Evolutionary conservation across 2,113 vertebrate genomes (phyloP).

Genomic region (Marcusenius ussheri): DNA sequence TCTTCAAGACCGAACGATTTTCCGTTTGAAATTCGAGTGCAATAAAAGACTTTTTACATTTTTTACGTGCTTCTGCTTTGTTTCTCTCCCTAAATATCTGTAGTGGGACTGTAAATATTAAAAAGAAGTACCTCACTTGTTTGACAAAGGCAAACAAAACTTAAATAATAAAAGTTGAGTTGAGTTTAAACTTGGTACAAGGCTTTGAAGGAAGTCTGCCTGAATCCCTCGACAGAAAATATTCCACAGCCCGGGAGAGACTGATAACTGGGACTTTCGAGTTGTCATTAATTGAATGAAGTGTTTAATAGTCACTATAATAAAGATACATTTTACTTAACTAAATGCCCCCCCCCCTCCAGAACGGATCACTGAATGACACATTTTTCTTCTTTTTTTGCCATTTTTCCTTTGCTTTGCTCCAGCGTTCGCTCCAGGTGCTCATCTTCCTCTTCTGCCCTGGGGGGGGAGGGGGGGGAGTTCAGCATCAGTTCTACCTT

Average conservation of each 20-base stretch:
- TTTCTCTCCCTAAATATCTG: neutral
- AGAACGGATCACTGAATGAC: constrained; percentile 73
- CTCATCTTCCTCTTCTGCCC: constrained; percentile 96
- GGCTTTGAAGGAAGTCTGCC: constrained; percentile 29
- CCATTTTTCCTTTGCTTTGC: constrained; percentile 99
- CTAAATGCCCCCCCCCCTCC: neutral
- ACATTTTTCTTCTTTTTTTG: constrained; percentile 98
- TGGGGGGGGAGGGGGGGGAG: constrained; percentile 41
- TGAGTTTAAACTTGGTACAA: constrained; percentile 46
- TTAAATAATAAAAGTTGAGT: constrained; percentile 21
- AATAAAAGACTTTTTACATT: neutral
- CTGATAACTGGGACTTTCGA: constrained; percentile 29
- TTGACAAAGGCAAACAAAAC: constrained; percentile 35
- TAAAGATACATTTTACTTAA: constrained; percentile 27
- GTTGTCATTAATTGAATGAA: constrained; percentile 20
- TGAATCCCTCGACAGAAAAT: constrained; percentile 13
- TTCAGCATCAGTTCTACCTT: too few species aligned
- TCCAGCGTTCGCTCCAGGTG: constrained; percentile 96
- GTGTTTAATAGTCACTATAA: constrained; percentile 36
- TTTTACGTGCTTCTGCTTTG: neutral
- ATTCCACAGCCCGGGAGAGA: constrained; percentile 29
- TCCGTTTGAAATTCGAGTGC: neutral
- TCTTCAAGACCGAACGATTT: constrained; percentile 7
- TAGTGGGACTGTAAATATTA: constrained; percentile 28
- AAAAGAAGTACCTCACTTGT: constrained; percentile 49